These are phyloP conservation scores for Lampris megalopsis DNA, from an alignment of 2,113 vertebrate species.

Conservation along the genomic window DNA sequence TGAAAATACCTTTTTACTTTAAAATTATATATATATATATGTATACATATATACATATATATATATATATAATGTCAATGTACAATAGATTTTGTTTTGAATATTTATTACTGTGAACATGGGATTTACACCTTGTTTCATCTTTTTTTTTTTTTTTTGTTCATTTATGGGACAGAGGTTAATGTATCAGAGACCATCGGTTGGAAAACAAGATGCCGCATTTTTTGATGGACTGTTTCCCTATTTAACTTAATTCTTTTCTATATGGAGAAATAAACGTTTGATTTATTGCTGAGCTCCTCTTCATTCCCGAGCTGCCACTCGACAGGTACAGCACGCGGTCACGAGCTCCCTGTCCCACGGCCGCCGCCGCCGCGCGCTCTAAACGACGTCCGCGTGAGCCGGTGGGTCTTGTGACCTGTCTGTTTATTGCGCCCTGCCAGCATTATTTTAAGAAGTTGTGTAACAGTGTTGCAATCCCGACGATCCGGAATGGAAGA, in stretches of 20 bases:
- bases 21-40: slow-evolving; percentile 79
- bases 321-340: too few relatives aligned
- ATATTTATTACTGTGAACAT: slow-evolving; percentile 99
- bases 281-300: slow-evolving; percentile 75
- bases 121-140: slow-evolving; percentile 92
- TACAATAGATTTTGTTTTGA: slow-evolving; percentile 85
- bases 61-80: slow-evolving; percentile 86
- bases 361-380: too few relatives aligned
- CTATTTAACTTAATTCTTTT: slow-evolving; percentile 84
- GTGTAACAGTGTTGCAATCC: too few relatives aligned
- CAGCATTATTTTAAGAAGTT: too few relatives aligned
- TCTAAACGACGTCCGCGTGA: too few relatives aligned
- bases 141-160: slow-evolving; percentile 65
- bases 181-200: slow-evolving; percentile 80
- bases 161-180: slow-evolving; percentile 80
- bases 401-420: too few relatives aligned
- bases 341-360: too few relatives aligned
- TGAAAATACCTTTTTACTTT: slow-evolving; percentile 88
- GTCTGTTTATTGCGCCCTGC: too few relatives aligned
- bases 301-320: slow-evolving; percentile 27
- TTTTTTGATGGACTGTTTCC: slow-evolving; percentile 81
- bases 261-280: slow-evolving; percentile 82
- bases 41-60: slow-evolving; percentile 70
- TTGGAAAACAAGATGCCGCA: slow-evolving; percentile 70
- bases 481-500: too few relatives aligned